Base-by-base conservation (phyloP, 2,797 vertebrate genomes). In the Lophura swinhoii region DNA sequence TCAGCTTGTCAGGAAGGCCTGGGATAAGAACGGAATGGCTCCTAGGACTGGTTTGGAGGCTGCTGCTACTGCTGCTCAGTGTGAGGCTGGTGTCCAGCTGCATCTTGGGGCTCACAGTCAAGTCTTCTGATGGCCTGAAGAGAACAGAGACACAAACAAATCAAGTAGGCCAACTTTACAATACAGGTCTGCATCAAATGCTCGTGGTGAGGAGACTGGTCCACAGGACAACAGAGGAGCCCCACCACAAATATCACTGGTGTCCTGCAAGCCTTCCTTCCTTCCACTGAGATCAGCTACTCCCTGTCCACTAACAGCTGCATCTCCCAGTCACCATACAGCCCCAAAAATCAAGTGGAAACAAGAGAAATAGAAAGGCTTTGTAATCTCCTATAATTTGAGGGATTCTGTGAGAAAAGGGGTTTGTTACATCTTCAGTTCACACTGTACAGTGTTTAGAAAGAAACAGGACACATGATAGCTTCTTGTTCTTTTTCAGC, bases 31-130 rank as follows among this genome's bases (percentile, higher is more conserved):
- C 97, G 21, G 98, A 96, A 41, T 98, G 97, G 88, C 97, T 97
- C 92, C 98, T 98, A 2, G 99, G 98, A 96, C 98, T 99, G 82
- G 97, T 95, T 96, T 98, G 98, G 93, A 98, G 70, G 88, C 95
- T 95, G 97, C 96, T 96, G 81, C 89, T 94, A 33, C 95, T 97
- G 93, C 96, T 96, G 14, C 96, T 98, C 71, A 98, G 86, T 0
- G 96, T 90, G 48, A 98, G 97, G 79, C 96, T 97, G 93, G 97
- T 97, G 73, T 99, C 99, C 66, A 98, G 96, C 88, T 98, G 98
- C 90, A 98, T 94, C 96, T 98, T 98, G 41, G 99, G 98, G 96
- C 98, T 99, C 96, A 98, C 98, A 72, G 98, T 97, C 81, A 99
- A 93, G 75, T 99, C 99, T 20, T 99, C 99, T 0, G 98, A 85